Base-by-base conservation (phyloP, 2,888 invertebrate genomes). In the Polydrusus cervinus region DNA sequence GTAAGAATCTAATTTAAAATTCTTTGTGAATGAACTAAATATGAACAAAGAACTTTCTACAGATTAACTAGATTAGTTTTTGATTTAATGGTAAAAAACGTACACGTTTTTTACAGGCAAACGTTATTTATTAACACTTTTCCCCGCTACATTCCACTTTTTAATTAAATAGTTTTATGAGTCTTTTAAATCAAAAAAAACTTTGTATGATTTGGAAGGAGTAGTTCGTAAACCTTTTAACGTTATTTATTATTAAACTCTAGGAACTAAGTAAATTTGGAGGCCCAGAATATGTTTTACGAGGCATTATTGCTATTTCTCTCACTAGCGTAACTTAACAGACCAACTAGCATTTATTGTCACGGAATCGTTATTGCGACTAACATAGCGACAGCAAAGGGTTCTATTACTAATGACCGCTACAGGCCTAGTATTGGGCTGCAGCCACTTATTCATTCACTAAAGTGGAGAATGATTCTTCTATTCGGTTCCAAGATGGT, bases 1-100 rank as follows among this genome's bases (percentile, higher is more conserved):
- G 10, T 13, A 40, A 40, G 40, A 40, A 40, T 40, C 40, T 10
- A 11, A 40, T 40, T 40, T 40, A 7, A 11, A 40, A 7, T 13
- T 10, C 13, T 40, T 40, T 40, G 13, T 40, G 10, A 10, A 40
- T 40, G 40, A 40, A 40, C 40, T 10, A 10, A 40, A 40, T 40
- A 45, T 45, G 6, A n/a, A 14, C 45, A 45, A 45, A 18, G 20
- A 51, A 51, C 25, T 51, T 25, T 51, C 51, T 20, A 43, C 45
- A 51, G 51, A 65, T 65, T 25, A 65, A 16, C 38, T 65, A 51
- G 66, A 66, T 66, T 18, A 66, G 53, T 66, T 53, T 66, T 66
- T 53, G 53, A 65, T 53, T 51, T 53, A 66, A 66, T 20, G n/a
- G n/a, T 64, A 25, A 38, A 53, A 51, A 53, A 53, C 30, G 16